Percentiles rank a stretch among this genome's conserved stretches.
These are phyloP conservation scores for Coregonus ussuriensis DNA, from an alignment of 2,797 vertebrate species.

Conservation along the genomic window DNA sequence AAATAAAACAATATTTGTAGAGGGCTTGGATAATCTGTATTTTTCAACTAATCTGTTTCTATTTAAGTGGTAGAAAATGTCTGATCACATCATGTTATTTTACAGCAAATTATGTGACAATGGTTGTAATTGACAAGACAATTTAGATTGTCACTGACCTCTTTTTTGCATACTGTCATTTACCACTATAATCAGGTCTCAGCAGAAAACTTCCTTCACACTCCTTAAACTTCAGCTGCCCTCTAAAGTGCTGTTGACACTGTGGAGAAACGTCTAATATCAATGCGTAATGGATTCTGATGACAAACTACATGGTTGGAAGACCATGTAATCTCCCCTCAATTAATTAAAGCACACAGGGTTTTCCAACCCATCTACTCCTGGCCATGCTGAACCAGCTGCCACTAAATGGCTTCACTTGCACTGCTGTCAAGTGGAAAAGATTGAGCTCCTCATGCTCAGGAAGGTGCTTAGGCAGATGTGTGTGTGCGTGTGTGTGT, in stretches of 20 bases:
- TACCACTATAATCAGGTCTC: constrained; percentile 6
- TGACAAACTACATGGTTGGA: constrained; percentile 93
- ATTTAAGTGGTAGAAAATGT: not conserved
- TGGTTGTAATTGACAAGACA: not conserved
- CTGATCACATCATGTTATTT: not conserved
- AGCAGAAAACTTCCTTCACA: constrained; percentile 45
- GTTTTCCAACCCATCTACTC: constrained; percentile 49
- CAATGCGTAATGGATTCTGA: constrained; percentile 91
- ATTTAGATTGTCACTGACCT: not conserved
- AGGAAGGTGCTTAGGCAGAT: constrained; percentile 84
- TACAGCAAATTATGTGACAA: not conserved
- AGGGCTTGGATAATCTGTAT: not conserved
- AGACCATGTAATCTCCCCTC: constrained; percentile 92
- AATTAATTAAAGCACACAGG: constrained; percentile 91
- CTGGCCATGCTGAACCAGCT: constrained; percentile 74
- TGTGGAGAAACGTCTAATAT: constrained; percentile 91
- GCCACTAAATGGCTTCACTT: constrained; percentile 83
- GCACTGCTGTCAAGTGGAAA: constrained; percentile 86
- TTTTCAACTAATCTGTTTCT: not conserved
- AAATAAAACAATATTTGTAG: not conserved
- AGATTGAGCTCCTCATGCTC: constrained; percentile 84
- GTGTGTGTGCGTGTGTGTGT: constrained; percentile 40
- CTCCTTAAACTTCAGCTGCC: constrained; percentile 70
- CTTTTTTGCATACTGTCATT: not conserved
- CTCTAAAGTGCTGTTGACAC: constrained; percentile 93